Evolutionary conservation across 1,140 invertebrate species (phyloP), one percentile per base, ranked within the genome.

Genomic region (Heterodera carotae): DNA sequence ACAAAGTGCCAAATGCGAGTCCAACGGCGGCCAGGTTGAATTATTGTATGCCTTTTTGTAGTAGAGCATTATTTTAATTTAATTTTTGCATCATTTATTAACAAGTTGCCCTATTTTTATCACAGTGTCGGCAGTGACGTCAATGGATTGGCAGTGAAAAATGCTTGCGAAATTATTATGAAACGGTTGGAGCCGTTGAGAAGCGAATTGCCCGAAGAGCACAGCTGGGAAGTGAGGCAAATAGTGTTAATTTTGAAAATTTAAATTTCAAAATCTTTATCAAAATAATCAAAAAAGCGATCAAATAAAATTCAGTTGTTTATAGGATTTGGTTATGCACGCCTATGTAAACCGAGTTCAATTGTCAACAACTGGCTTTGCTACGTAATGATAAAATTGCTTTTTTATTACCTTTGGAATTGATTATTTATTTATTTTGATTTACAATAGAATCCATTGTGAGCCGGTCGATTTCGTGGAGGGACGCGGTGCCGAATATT

Each of bases 1-100:
- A 96, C 85, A 96, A 95, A 89, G 94, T 97, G 0, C 94, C 95
- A 0, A 98, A 98, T 87, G 93, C 94, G 0, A 93, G 93, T 33
- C 91, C 95, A 0, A 96, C 95, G 18, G 95, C 95, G 34, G 96
- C 94, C 1, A 56, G 48, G 48, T 56, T 1, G 48, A 43, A n/a
- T n/a, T n/a, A n/a, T n/a, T n/a, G 36, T 10, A 10, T 4, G 39
- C 39, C 39, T 8, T 43, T 6, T 8, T 43, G 0, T 8, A 12
- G 15, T 18, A 56, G 5, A 56, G 0, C 48, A 22, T 56, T 22
- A 43, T 43, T 56, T 56, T 56, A 22, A 22, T 56, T 56, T 56
- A 2, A 56, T 22, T 53, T 22, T 56, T 22, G 18, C 15, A 53
- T 18, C 12, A 18, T 53, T 22, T 22, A 4, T 56, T 56, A n/a